These are phyloP conservation scores for Pristionchus arcanus DNA, from an alignment of 2,888 invertebrate species.

Conservation along the genomic window DNA sequence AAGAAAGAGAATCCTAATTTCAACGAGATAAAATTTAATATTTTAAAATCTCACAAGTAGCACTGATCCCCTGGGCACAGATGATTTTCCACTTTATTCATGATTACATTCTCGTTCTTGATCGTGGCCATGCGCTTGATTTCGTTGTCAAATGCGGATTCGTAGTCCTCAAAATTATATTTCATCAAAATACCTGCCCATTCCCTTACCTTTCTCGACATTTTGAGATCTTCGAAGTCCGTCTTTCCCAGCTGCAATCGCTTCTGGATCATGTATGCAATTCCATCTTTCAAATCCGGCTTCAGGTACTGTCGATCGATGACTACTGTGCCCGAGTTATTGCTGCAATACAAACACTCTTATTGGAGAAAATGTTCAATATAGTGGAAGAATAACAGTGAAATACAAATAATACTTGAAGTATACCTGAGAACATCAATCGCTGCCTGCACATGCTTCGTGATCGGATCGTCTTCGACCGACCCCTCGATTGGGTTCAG, in stretches of 20 bases:
- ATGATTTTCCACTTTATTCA: slow-evolving; percentile 1
- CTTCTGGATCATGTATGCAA: slow-evolving; percentile 48
- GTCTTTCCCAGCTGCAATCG: slow-evolving; percentile 14
- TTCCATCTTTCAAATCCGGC: slow-evolving; percentile 1
- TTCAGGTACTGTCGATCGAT: slow-evolving; percentile 44
- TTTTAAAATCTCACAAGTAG: not conserved
- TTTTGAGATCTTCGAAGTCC: slow-evolving; percentile 20
- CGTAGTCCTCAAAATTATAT: not conserved
- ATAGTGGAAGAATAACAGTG: too few relatives aligned
- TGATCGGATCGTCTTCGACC: not conserved
- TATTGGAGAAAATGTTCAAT: not conserved
- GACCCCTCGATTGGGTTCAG: not conserved
- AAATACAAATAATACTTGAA: not conserved
- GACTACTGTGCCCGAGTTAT: not conserved
- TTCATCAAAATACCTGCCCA: too few relatives aligned
- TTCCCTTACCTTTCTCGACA: slow-evolving; percentile 15
- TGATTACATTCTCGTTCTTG: slow-evolving; percentile 14
- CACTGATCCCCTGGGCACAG: not conserved
- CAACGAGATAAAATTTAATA: not conserved
- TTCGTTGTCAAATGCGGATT: not conserved
- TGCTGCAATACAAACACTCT: not conserved
- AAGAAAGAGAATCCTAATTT: not conserved
- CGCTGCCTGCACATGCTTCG: not conserved
- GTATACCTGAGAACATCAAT: slow-evolving; percentile 5
- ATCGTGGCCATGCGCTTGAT: not conserved